These are phyloP conservation scores for Sigmodon hispidus DNA, from an alignment of 2,113 vertebrate species.

Conservation along the genomic window DNA sequence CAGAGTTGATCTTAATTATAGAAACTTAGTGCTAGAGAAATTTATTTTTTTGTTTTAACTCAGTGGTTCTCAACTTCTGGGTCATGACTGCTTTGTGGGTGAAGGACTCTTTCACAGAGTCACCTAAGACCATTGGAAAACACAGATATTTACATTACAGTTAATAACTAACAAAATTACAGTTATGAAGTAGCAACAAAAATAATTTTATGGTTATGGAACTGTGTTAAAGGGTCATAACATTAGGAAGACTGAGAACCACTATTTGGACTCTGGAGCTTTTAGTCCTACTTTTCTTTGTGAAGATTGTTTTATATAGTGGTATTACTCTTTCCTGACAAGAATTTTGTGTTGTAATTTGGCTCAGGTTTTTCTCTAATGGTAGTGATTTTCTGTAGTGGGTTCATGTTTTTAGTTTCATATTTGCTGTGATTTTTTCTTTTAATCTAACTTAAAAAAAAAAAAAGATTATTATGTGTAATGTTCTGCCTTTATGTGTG, in stretches of 20 bases:
- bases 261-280: neutral
- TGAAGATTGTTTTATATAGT: neutral
- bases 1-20: neutral
- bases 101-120: neutral
- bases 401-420: neutral
- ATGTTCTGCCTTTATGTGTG: too few species aligned
- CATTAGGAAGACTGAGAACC: neutral
- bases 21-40: neutral
- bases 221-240: neutral
- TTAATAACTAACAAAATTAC: neutral
- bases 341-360: neutral
- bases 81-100: neutral
- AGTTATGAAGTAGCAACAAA: neutral
- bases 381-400: neutral
- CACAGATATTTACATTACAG: neutral
- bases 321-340: neutral
- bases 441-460: neutral
- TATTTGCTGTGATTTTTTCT: slow-evolving; percentile 15
- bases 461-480: too few species aligned
- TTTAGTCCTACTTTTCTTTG: neutral
- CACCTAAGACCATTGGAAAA: too few species aligned
- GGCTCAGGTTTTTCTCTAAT: neutral
- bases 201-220: neutral
- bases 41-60: too few species aligned
- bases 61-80: neutral